Base-by-base conservation (phyloP, 1,140 invertebrate species). In the Drosophila ambigua region DNA sequence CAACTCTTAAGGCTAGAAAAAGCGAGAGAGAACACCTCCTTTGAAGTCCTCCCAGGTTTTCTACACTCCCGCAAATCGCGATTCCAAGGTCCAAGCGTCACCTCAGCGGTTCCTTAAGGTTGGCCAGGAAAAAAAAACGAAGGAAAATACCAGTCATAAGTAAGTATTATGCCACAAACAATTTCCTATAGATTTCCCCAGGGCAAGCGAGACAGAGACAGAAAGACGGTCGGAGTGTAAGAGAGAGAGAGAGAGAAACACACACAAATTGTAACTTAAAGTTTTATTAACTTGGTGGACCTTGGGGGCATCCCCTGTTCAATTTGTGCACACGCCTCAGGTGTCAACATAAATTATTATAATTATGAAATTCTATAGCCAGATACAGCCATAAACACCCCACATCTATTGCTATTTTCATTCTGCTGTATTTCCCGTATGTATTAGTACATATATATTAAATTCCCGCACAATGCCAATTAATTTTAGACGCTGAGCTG, bases 291-390 rank as follows among this genome's bases (percentile, higher is more conserved):
- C 61, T 77, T 72, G 67, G 64, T 52, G 65, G 67, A 69, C 52
- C 67, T 71, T 28, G 52, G 65, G 67, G 65, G 51, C 67, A 69
- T 39, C 55, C 39, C 13, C 11, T 39, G 55, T 72, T 61, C 68
- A 67, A 66, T 77, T 81, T 81, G 77, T 66, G 63, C 62, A 67
- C 74, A 73, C 71, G 82, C 83, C 82, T 88, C 82, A 87, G 82
- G 82, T 87, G 82, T 87, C 82, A 78, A 82, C 82, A 87, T 87
- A 87, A 87, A 87, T 88, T 79, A 78, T 67, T 79, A 82, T 82
- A 87, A 87, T 87, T 87, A 87, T 88, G 79, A 88, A 87, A 85
- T 65, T 87, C 78, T 72, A 75, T 55, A 74, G 60, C 52, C 46
- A 62, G 49, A 65, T 50, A 44, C 41, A 35, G 35, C 16, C 41